Evolutionary conservation across 2,797 vertebrate species (phyloP).

Genomic region (Phalloptychus januarius): DNA sequence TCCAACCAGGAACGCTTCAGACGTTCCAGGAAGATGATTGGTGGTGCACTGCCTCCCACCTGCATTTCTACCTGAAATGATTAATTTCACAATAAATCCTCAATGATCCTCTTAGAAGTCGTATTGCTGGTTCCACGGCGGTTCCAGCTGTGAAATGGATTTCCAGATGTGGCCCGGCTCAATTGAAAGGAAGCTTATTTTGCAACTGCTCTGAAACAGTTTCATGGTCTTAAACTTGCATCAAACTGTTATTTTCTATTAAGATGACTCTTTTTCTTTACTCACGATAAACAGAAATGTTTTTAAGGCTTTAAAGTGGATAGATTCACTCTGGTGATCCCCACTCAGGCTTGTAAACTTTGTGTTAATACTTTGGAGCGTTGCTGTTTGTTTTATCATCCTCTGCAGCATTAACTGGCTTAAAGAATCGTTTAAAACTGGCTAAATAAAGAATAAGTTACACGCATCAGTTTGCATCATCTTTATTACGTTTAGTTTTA

Average conservation of each 20-base stretch:
- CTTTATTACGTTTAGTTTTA: slow-evolving; percentile 32
- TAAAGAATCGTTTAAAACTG: slow-evolving; percentile 36
- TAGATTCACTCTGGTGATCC: neutral
- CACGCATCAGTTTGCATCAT: slow-evolving; percentile 56
- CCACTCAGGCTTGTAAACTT: neutral
- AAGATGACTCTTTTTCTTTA: slow-evolving; percentile 2
- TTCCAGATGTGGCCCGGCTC: neutral
- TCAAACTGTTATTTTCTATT: slow-evolving; percentile 14
- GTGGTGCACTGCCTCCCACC: neutral
- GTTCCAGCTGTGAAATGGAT: neutral
- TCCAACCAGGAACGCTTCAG: neutral
- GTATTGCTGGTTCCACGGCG: neutral
- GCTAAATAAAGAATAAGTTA: slow-evolving; percentile 58
- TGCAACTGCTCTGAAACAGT: slow-evolving; percentile 1
- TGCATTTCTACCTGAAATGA: neutral
- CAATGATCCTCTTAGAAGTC: neutral
- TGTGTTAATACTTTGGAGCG: neutral
- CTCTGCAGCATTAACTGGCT: slow-evolving; percentile 7
- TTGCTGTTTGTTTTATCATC: neutral
- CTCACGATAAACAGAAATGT: neutral
- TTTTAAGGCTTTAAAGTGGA: neutral
- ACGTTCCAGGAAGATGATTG: neutral
- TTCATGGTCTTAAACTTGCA: neutral
- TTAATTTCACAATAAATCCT: neutral
- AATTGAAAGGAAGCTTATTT: slow-evolving; percentile 35